These are phyloP conservation scores for Charaxes varanes DNA, from an alignment of 1,140 invertebrate species.

Conservation along the genomic window DNA sequence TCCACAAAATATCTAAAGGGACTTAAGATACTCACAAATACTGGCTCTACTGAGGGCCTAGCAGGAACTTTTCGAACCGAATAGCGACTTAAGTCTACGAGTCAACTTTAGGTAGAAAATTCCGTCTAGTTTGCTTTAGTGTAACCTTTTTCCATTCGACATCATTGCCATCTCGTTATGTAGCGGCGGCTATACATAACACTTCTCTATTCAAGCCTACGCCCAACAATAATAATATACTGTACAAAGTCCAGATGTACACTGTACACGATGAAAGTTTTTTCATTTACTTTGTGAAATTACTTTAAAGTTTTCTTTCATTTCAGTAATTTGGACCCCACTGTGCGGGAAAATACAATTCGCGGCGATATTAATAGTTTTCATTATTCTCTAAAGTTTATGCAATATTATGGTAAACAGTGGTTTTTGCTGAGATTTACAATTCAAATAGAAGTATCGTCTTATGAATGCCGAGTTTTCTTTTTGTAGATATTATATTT, in stretches of 20 bases:
- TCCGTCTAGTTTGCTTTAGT: too few relatives aligned
- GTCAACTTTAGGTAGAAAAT: too few relatives aligned
- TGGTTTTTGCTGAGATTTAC: constrained; percentile 4
- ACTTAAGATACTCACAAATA: too few relatives aligned
- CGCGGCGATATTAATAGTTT: constrained; percentile 3
- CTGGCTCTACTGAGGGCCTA: too few relatives aligned
- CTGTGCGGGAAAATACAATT: constrained; percentile 7
- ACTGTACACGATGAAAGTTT: background rate
- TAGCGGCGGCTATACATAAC: too few relatives aligned
- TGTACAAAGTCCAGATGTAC: background rate
- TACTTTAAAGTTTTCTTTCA: background rate
- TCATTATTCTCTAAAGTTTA: constrained; percentile 12
- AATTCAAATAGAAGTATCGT: constrained; percentile 5
- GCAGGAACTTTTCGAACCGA: too few relatives aligned
- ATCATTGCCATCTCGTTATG: too few relatives aligned
- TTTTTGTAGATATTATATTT: too few relatives aligned
- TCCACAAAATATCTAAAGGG: too few relatives aligned
- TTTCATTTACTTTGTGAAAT: constrained; percentile 5
- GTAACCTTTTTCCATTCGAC: too few relatives aligned
- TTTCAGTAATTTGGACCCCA: constrained; percentile 7
- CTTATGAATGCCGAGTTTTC: too few relatives aligned
- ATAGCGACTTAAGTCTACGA: too few relatives aligned
- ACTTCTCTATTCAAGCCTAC: background rate
- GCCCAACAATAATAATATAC: background rate
- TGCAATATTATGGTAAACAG: constrained; percentile 17